Conservation (phyloP, 2,113 vertebrate species). For the Octodon degus region DNA sequence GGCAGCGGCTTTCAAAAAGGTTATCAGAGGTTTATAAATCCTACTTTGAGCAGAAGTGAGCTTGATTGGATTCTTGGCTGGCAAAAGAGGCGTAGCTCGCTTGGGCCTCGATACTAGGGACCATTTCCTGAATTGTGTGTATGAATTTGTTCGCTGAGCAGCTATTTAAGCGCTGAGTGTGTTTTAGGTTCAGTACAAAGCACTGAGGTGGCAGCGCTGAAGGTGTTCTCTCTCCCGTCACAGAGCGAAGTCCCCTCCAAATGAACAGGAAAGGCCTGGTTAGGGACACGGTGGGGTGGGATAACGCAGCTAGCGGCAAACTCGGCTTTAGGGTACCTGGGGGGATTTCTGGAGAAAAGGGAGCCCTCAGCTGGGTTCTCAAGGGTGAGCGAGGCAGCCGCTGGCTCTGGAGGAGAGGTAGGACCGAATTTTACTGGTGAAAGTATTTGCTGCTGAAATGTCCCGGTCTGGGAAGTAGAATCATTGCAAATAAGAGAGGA, state of each 20-base stretch:
- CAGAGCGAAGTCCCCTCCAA: neutral
- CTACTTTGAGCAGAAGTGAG: conserved; percentile 20
- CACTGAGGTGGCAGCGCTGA: neutral
- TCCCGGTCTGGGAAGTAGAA: neutral
- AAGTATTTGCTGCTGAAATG: neutral
- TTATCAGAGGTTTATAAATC: conserved; percentile 40
- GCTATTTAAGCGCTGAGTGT: neutral
- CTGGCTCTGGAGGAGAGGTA: neutral
- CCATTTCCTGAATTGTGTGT: neutral
- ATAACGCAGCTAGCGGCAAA: neutral
- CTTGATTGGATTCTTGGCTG: neutral
- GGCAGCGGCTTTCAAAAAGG: conserved; percentile 35
- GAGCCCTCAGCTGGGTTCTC: neutral
- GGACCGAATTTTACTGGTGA: neutral
- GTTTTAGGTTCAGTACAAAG: neutral
- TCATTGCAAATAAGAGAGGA: neutral
- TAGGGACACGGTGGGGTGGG: neutral
- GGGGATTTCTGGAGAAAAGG: neutral
- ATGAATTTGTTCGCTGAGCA: conserved; percentile 13
- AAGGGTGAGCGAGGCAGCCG: neutral
- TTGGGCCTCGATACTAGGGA: conserved; percentile 23
- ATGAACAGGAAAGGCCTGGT: neutral
- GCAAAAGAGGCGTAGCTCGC: neutral
- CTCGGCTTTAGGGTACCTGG: neutral
- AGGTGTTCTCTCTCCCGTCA: neutral